These are phyloP conservation scores for Paguma larvata DNA, from an alignment of 2,797 vertebrate species.

Conservation along the genomic window DNA sequence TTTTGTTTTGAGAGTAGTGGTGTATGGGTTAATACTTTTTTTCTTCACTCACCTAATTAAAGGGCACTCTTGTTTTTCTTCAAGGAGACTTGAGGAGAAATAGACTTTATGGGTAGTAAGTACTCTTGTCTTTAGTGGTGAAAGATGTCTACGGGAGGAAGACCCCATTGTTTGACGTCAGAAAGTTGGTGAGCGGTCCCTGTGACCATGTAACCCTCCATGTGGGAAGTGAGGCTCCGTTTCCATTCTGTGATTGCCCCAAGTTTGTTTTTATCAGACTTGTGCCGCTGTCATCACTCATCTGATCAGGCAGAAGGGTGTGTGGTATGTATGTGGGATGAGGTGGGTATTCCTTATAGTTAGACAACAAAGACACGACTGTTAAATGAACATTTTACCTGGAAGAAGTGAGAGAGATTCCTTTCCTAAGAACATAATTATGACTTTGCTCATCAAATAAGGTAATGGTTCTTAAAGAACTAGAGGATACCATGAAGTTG, in stretches of 20 bases:
- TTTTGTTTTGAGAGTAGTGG: conserved; percentile 21
- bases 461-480: background rate
- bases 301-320: background rate
- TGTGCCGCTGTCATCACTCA: background rate
- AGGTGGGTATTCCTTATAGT: background rate
- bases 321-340: background rate
- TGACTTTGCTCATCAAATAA: conserved; percentile 50
- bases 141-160: background rate
- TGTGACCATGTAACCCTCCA: background rate
- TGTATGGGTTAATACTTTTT: background rate
- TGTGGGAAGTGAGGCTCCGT: background rate
- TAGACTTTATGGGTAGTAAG: background rate
- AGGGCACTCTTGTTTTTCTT: background rate
- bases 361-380: background rate
- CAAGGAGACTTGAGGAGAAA: background rate
- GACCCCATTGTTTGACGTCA: background rate
- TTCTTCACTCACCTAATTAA: background rate
- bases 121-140: conserved; percentile 14
- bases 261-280: background rate
- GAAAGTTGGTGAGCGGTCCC: background rate
- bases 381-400: conserved; percentile 22
- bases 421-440: conserved; percentile 38
- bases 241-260: background rate
- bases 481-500: background rate
- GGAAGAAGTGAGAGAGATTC: background rate